These are phyloP conservation scores for Galagoides demidoff DNA, from an alignment of 2,797 vertebrate species.

Conservation along the genomic window DNA sequence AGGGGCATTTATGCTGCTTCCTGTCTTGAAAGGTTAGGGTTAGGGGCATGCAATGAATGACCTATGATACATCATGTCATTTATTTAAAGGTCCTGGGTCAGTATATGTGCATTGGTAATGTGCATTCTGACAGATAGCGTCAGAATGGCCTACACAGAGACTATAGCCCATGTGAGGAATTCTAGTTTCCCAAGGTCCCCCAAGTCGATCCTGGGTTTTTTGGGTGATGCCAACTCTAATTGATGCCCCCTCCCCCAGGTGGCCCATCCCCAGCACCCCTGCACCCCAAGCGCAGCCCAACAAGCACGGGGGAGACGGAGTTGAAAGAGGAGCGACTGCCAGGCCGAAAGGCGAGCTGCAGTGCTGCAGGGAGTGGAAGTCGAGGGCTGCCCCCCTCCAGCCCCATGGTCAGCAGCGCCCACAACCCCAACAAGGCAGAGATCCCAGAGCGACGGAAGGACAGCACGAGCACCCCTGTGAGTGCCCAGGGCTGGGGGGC, in stretches of 20 bases:
- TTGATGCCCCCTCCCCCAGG: conserved; percentile 85
- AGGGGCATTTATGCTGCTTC: background rate
- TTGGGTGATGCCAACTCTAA: background rate
- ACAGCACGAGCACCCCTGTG: conserved; percentile 93
- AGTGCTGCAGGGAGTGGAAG: conserved; percentile 90
- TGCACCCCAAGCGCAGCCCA: conserved; percentile 95
- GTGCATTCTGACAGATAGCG: background rate
- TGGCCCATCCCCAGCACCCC: conserved; percentile 93
- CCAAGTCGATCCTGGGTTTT: background rate
- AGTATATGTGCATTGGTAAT: accelerated
- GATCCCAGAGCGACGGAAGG: conserved; percentile 95
- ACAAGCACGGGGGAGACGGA: conserved; percentile 93
- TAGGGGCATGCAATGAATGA: background rate
- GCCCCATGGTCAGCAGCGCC: conserved; percentile 97
- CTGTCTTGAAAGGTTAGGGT: background rate
- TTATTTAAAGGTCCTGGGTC: background rate
- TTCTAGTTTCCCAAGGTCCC: background rate
- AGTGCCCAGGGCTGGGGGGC: conserved; percentile 49
- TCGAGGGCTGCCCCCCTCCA: conserved; percentile 92
- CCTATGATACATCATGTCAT: accelerated
- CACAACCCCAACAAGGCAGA: conserved; percentile 97
- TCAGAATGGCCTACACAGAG: background rate
- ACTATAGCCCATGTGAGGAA: background rate
- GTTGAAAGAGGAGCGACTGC: conserved; percentile 93
- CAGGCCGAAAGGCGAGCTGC: conserved; percentile 92